Base-by-base conservation (phyloP, 2,797 vertebrate genomes). In the Sylvilagus floridanus region DNA sequence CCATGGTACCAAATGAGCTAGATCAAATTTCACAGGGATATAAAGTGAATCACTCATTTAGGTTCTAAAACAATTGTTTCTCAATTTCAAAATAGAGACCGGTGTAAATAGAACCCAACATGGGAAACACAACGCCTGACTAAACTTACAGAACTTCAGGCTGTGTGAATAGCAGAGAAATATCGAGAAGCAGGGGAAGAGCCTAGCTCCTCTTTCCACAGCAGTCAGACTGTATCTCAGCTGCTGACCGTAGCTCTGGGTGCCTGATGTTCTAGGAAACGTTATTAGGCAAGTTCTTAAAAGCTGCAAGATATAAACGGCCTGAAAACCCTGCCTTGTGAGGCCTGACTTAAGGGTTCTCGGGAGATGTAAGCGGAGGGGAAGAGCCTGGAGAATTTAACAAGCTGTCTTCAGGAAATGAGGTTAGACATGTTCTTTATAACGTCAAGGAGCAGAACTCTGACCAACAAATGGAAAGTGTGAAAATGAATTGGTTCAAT, bases 21-120 rank as follows among this genome's bases (percentile, higher is more conserved):
- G 52, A 69, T 88, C 16, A 69, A 60, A 54, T 76, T 92, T 63
- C 26, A 60, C n/a, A 84, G 57, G 65, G 65, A 81, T 32, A 32
- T 42, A 42, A 82, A 52, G 60, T 9, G 62, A 65, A 54, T n/a
- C 17, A 75, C 42, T 90, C 65, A 71, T 21, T 52, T 54, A 24
- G 8, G 2, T 76, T 73, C 75, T 30, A 81, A 69, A 84, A 30
- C 19, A 42, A 72, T 54, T 73, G 28, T 79, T 88, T 79, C 19
- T 76, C 12, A 0, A n/a, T 65, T 78, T 93, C 54, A 81, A 82
- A 84, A 71, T 22, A 91, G 22, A 89, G 35, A 52, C 24, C 9
- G 13, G 24, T 37, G 1, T 84, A 16, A 24, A 22, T 54, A 6
- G 62, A 71, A 69, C 24, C 22, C 71, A 77, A 4, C 16, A 0